Evolutionary conservation across 2,888 invertebrate species (phyloP).

Genomic region (Macrostomum cliftonense): DNA sequence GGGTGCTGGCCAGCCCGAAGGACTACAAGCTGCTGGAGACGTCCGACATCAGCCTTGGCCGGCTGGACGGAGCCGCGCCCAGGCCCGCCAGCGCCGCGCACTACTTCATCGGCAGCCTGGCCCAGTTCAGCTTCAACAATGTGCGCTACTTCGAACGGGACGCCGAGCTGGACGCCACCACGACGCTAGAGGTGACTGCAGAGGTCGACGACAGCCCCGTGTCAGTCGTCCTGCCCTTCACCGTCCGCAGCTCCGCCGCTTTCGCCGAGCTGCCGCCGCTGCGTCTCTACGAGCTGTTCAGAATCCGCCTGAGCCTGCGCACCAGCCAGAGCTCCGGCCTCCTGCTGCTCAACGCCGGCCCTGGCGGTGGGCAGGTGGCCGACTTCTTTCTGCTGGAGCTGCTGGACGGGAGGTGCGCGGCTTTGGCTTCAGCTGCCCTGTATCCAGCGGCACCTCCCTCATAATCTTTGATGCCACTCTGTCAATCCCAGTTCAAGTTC

Average conservation of each 20-base stretch:
- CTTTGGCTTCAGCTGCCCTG: too few relatives aligned
- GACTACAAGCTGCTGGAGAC: too few relatives aligned
- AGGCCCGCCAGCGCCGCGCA: neutral
- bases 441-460: too few relatives aligned
- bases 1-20: too few relatives aligned
- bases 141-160: slow-evolving; percentile 60
- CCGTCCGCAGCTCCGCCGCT: slow-evolving; percentile 74
- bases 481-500: too few relatives aligned
- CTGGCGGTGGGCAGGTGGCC: too few relatives aligned
- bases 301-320: too few relatives aligned
- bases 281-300: slow-evolving; percentile 54
- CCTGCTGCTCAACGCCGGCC: too few relatives aligned
- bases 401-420: too few relatives aligned
- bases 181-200: slow-evolving; percentile 52
- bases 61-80: neutral
- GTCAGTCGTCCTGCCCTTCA: slow-evolving; percentile 64
- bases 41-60: neutral
- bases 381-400: too few relatives aligned
- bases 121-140: slow-evolving; percentile 77
- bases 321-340: too few relatives aligned
- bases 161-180: slow-evolving; percentile 41
- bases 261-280: slow-evolving; percentile 71
- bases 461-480: too few relatives aligned
- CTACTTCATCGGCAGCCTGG: slow-evolving; percentile 71
- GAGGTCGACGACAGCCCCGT: slow-evolving; percentile 49